Conservation (phyloP, 2,797 vertebrate species). For the Lutra lutra region DNA sequence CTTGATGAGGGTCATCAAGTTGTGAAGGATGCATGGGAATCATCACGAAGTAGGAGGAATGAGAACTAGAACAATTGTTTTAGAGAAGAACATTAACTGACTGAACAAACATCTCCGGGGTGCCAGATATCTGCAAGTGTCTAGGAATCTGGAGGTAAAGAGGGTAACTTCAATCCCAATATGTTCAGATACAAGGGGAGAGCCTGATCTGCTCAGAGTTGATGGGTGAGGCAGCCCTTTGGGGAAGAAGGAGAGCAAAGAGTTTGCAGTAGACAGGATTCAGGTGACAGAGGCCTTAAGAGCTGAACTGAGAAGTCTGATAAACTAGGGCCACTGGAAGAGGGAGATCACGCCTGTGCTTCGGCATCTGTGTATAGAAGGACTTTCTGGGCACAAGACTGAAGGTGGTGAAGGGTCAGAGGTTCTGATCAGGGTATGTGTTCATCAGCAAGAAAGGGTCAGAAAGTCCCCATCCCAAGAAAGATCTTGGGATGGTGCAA, state of each 20-base stretch:
- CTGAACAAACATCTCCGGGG: neutral
- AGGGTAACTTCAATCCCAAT: neutral
- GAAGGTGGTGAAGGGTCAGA: neutral
- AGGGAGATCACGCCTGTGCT: neutral
- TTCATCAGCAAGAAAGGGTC: neutral
- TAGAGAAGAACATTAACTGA: neutral
- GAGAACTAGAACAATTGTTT: neutral
- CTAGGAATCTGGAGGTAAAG: neutral
- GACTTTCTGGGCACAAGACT: neutral
- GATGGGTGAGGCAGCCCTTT: neutral
- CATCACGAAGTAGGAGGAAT: neutral
- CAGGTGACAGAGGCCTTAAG: neutral
- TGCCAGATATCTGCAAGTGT: neutral
- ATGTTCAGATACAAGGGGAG: neutral
- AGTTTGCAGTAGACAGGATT: neutral
- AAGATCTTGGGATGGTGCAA: neutral
- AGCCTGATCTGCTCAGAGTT: neutral
- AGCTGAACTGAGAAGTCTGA: neutral
- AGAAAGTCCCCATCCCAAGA: neutral
- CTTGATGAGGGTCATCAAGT: neutral
- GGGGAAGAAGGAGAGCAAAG: too few species aligned
- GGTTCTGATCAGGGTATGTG: neutral
- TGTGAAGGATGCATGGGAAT: neutral
- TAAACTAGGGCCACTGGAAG: neutral
- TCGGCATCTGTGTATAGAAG: neutral